A percentile compares a stretch with the other conserved stretches of the same genome.
Conservation (phyloP, 1,140 invertebrate species). For the Meloidogyne exigua region DNA sequence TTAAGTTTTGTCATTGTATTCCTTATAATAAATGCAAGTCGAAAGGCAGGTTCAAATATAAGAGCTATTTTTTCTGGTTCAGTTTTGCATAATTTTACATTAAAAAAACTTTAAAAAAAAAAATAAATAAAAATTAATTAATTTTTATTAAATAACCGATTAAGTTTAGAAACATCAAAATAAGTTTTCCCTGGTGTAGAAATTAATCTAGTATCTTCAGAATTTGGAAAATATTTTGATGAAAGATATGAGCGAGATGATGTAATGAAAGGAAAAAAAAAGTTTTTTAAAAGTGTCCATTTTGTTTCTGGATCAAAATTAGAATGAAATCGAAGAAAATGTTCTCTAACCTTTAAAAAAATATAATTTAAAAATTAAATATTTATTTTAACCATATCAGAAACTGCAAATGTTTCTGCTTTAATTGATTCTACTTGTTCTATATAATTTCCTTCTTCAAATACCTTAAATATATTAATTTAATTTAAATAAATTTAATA, state of each 20-base stretch:
- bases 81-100: conserved; percentile 36
- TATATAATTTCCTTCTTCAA: conserved; percentile 25
- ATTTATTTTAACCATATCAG: conserved; percentile 38
- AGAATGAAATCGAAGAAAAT: conserved; percentile 8
- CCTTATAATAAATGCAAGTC: conserved; percentile 6
- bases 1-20: conserved; percentile 22
- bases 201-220: conserved; percentile 32
- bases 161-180: conserved; percentile 2
- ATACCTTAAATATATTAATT: conserved; percentile 9
- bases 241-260: conserved; percentile 11
- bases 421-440: conserved; percentile 27
- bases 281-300: conserved; percentile 41
- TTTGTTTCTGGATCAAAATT: conserved; percentile 10
- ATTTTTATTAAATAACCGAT: not conserved
- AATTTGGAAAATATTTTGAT: conserved; percentile 20
- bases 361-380: not conserved
- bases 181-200: not conserved
- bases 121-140: too few species aligned
- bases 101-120: conserved; percentile 29
- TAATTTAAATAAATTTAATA: not conserved
- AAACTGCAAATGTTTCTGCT: conserved; percentile 28
- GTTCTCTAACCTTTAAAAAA: not conserved
- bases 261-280: conserved; percentile 39
- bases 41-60: conserved; percentile 32
- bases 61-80: conserved; percentile 30